These are phyloP conservation scores for Stenodera caucasica DNA, from an alignment of 2,888 invertebrate species.

Conservation along the genomic window DNA sequence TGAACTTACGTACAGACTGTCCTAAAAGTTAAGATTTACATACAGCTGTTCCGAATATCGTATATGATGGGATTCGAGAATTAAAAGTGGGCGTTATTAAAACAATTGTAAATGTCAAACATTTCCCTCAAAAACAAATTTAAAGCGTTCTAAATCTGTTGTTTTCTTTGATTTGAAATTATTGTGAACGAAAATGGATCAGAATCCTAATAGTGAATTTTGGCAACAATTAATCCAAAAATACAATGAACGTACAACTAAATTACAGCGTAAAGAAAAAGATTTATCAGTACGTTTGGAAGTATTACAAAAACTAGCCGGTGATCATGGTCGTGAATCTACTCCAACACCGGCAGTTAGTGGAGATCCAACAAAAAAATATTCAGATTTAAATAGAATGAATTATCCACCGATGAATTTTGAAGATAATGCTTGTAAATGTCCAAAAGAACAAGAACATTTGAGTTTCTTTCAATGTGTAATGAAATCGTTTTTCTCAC, in stretches of 20 bases:
- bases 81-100: no score
- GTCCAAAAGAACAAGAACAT: background rate
- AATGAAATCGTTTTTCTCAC: background rate
- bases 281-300: background rate
- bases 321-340: background rate
- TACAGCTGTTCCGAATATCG: no score
- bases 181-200: background rate
- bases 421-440: background rate
- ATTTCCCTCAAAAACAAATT: no score
- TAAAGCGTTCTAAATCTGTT: no score
- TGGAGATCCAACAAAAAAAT: no score
- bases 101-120: no score
- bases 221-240: background rate
- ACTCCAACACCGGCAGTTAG: background rate
- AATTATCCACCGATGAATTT: no score
- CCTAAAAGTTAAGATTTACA: no score
- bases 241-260: background rate
- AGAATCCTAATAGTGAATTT: background rate
- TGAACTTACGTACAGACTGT: no score
- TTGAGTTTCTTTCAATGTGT: background rate
- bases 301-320: background rate
- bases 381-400: no score
- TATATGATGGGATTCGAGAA: no score
- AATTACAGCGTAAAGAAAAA: background rate
- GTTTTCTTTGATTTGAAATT: no score